phyloP scores from a whole-genome alignment of 2,113 vertebrate genomes.

The Hippocampus guttulatus region DNA sequence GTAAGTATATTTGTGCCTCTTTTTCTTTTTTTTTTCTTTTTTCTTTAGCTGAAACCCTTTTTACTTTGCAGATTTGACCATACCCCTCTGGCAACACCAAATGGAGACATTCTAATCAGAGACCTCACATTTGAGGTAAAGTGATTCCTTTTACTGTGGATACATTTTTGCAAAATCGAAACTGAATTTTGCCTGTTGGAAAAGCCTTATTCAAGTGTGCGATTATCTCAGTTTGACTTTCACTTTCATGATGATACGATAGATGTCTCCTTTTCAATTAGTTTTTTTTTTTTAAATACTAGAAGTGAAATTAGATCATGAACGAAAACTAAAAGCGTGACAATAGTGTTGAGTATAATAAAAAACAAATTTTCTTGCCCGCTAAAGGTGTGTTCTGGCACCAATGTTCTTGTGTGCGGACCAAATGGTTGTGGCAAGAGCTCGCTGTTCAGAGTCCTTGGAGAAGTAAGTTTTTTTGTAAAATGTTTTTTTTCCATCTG shows the following conservation, averaged over 20 bases:
- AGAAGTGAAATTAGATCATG: not conserved
- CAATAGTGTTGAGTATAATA: not conserved
- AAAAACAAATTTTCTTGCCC: not conserved
- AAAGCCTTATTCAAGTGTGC: not conserved
- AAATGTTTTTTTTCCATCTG: too few species aligned
- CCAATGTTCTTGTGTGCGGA: constrained; percentile 96
- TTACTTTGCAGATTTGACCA: constrained; percentile 84
- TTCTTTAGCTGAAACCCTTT: not conserved
- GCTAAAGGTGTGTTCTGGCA: constrained; percentile 84
- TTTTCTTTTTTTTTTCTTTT: not conserved
- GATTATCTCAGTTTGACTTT: not conserved
- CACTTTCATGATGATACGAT: not conserved
- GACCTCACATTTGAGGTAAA: constrained; percentile 92
- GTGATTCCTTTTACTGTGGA: not conserved
- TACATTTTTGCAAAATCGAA: not conserved
- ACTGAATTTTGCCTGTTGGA: not conserved
- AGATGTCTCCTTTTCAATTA: too few species aligned
- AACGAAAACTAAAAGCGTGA: not conserved
- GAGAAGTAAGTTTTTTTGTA: constrained; percentile 78
- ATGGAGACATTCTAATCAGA: constrained; percentile 91
- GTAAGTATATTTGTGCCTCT: constrained; percentile 65
- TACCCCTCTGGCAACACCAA: constrained; percentile 90
- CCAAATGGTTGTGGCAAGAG: constrained; percentile 98
- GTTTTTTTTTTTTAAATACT: not conserved
- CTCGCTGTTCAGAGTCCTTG: constrained; percentile 92